Evolutionary conservation across 2,888 invertebrate species (phyloP).

Genomic region (Chloroclysta siterata): DNA sequence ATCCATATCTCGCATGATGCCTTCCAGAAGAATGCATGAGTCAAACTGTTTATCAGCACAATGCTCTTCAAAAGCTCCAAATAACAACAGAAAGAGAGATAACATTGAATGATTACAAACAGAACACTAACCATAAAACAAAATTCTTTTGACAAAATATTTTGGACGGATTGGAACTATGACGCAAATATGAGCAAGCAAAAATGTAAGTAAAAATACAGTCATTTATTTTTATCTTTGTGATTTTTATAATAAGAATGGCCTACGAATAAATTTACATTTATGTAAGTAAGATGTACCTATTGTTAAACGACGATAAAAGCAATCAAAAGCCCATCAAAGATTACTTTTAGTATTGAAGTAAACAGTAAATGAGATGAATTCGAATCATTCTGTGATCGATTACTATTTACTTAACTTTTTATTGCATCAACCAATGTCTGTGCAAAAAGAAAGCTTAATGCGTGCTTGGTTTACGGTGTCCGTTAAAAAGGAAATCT

Average conservation of each 20-base stretch:
- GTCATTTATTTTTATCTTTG: constrained; percentile 34
- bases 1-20: constrained; percentile 8
- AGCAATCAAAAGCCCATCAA: not conserved
- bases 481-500: not conserved
- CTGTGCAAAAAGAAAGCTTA: no score
- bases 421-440: no score
- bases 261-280: not conserved
- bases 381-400: no score
- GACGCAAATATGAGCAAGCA: constrained; percentile 25
- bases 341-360: no score
- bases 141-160: constrained; percentile 9
- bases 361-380: no score
- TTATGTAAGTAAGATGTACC: no score
- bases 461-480: not conserved
- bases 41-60: constrained; percentile 17
- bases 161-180: constrained; percentile 29
- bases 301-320: no score
- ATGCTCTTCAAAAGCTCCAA: constrained; percentile 14
- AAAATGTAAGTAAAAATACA: constrained; percentile 30
- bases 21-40: constrained; percentile 23
- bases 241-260: constrained; percentile 28
- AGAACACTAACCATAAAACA: constrained; percentile 11
- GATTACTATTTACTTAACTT: no score
- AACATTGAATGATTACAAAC: constrained; percentile 32
- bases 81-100: constrained; percentile 30